phyloP scores from a whole-genome alignment of 2,113 vertebrate genomes.

The Leucoraja erinaceus region DNA sequence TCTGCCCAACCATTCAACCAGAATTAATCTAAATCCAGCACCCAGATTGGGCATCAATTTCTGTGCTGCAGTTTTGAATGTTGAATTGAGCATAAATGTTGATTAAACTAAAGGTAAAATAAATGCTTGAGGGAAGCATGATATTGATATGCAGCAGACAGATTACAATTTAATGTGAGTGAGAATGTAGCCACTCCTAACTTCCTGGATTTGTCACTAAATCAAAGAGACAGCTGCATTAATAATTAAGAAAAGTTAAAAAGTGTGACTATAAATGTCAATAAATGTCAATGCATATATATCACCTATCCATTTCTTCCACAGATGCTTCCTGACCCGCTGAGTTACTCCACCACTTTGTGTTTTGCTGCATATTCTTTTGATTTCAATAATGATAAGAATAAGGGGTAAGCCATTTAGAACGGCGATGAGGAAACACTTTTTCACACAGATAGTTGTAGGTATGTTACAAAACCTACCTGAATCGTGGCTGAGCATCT shows the following conservation, averaged over 20 bases:
- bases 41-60: neutral
- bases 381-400: too few species aligned
- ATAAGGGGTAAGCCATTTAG: too few species aligned
- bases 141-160: neutral
- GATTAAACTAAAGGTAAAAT: neutral
- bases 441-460: too few species aligned
- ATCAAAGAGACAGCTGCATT: neutral
- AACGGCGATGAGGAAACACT: too few species aligned
- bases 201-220: neutral
- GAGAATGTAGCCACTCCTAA: neutral
- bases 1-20: neutral
- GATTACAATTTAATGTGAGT: neutral
- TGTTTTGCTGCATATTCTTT: too few species aligned
- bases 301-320: too few species aligned
- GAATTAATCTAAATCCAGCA: neutral
- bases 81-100: neutral
- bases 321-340: too few species aligned
- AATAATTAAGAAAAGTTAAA: neutral
- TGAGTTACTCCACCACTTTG: too few species aligned
- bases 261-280: neutral
- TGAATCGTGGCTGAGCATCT: too few species aligned
- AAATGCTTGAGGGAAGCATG: neutral
- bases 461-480: too few species aligned
- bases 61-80: neutral
- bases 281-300: neutral